Base-by-base conservation (phyloP, 2,113 vertebrate species). In the Brachirus orientalis region DNA sequence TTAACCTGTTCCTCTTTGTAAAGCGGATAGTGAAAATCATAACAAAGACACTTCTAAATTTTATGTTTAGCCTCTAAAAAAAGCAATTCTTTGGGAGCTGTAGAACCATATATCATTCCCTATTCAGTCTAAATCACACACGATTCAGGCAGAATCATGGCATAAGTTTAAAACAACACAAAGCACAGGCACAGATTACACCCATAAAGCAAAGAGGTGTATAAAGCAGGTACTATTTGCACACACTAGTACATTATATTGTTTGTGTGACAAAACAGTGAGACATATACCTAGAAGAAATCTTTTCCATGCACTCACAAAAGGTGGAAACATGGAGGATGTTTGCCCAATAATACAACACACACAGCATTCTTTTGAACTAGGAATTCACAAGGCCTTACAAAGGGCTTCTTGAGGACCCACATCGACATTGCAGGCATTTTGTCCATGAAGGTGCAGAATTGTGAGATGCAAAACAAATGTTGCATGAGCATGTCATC, bases 401-500 rank as follows among this genome's bases (percentile, higher is more conserved):
- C 82, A 73, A 77, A 70, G 33, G 37, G 51, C 66, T 80, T 72
- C 72, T 77, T 19, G 35, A 11, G 72, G 57, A 50, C 63, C 70
- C 48, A 48, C 72, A 45, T 85, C 35, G 63, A 77, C 76, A 87
- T 86, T 85, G 88, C 76, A 86, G 82, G 85, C 66, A 89, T 91
- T 92, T 87, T 72, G 77, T 87, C 80, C 87, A 78, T 37, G 44
- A 75, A 88, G 89, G 89, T 86, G 84, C 85, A 88, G 83, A 91
- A 86, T 85, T 81, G 3, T 87, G 82, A 87, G 89, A 90, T 82
- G 79, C 72, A 65, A 50, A 86, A 83, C 72, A 84, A 90, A 92
- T 93, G 84, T 92, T 91, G 88, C 91, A 87, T 58, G 76, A 84
- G 75, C 82, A 73, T 86, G 91, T 85, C 79, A 88, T 69, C 72